phyloP scores from a whole-genome alignment of 37 sponge, comb jelly and placozoan species.

The Amphimedon queenslandica region DNA sequence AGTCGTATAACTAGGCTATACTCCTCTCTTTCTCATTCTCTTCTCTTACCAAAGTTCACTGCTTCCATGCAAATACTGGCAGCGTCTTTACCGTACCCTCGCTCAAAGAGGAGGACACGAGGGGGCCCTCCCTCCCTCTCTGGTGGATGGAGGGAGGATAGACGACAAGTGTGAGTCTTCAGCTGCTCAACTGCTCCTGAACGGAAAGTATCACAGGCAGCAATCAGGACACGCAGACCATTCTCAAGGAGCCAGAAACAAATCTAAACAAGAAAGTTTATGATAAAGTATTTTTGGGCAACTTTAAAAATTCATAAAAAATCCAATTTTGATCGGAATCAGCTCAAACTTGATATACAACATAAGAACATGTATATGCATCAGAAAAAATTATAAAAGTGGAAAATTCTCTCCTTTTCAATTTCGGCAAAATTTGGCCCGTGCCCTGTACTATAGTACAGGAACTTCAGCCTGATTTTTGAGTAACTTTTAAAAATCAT shows the following conservation, averaged over 20 bases:
- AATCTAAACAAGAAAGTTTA: conserved; percentile 39
- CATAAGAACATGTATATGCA: too few species aligned
- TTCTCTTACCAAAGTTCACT: conserved; percentile 47
- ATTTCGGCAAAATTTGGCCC: too few species aligned
- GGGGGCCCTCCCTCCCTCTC: conserved; percentile 39
- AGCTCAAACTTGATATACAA: too few species aligned
- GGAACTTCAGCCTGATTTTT: too few species aligned
- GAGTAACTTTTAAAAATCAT: too few species aligned
- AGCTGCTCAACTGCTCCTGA: conserved; percentile 97
- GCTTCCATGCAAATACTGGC: conserved; percentile 81
- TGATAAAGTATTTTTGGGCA: too few species aligned
- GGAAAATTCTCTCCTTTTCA: too few species aligned
- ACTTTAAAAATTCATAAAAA: too few species aligned
- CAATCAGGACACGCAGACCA: conserved; percentile 78
- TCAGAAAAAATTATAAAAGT: too few species aligned
- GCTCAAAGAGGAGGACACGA: conserved; percentile 65
- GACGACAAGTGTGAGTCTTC: conserved; percentile 71
- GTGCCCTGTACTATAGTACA: too few species aligned
- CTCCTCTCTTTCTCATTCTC: neutral
- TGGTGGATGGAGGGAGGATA: conserved; percentile 75
- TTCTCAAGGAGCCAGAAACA: conserved; percentile 96
- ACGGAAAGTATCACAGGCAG: conserved; percentile 95
- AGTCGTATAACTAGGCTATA: neutral
- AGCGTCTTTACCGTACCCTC: conserved; percentile 86
- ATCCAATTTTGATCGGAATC: too few species aligned